Percentiles rank a stretch among this genome's conserved stretches.
Conservation (phyloP, 2,888 invertebrate species). For the Sminthurides aquaticus region DNA sequence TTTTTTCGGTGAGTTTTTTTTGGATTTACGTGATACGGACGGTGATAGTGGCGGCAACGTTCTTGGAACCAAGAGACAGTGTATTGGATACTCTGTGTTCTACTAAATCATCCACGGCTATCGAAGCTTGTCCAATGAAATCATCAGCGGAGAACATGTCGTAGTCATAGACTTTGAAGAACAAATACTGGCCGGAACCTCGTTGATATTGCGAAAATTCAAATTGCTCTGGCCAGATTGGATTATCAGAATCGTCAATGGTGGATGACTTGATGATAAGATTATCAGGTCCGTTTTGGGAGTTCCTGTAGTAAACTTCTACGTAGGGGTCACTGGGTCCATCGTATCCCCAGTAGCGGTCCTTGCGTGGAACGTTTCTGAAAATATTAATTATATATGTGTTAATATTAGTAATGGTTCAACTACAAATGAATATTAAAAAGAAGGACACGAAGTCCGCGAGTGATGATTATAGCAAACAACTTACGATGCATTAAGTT, state of each 20-base stretch:
- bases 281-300: background rate
- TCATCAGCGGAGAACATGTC: background rate
- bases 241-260: background rate
- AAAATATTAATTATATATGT: no score
- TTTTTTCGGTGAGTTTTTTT: no score
- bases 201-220: background rate
- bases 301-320: background rate
- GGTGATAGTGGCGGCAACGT: background rate
- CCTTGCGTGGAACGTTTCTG: constrained; percentile 1
- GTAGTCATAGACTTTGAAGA: constrained; percentile 4
- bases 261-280: background rate
- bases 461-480: no score
- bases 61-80: background rate
- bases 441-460: no score
- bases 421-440: no score
- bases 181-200: background rate
- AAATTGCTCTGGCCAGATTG: background rate
- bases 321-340: constrained; percentile 4
- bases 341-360: constrained; percentile 4
- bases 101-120: background rate
- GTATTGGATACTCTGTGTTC: background rate
- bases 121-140: background rate
- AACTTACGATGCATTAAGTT: background rate
- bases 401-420: no score
- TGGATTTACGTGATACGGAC: no score